These are phyloP conservation scores for Globodera rostochiensis DNA, from an alignment of 1,140 invertebrate genomes.

Conservation along the genomic window DNA sequence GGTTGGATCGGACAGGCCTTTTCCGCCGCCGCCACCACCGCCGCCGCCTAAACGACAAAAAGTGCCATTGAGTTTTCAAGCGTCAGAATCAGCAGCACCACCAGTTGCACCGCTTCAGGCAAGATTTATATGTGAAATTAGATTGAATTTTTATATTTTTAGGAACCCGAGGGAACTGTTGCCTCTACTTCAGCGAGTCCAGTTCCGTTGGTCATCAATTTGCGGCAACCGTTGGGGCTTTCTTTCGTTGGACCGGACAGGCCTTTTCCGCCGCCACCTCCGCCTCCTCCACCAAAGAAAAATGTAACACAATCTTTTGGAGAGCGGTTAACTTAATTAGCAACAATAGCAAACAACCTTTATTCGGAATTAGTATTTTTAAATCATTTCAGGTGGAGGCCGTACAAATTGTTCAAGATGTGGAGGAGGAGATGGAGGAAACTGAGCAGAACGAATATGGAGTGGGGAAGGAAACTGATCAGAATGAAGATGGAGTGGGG, in stretches of 20 bases:
- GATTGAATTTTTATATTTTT: background rate
- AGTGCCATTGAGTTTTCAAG: background rate
- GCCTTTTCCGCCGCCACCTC: conserved; percentile 19
- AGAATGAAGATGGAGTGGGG: background rate
- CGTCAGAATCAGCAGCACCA: too few relatives aligned
- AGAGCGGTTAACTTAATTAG: too few relatives aligned
- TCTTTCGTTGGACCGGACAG: conserved; percentile 24
- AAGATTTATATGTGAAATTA: too few relatives aligned
- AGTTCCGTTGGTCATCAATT: conserved; percentile 11
- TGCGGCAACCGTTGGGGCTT: conserved; percentile 7
- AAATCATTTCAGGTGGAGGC: too few relatives aligned
- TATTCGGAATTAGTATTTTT: too few relatives aligned
- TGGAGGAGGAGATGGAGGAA: background rate
- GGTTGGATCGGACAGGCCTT: conserved; percentile 19
- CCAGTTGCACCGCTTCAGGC: too few relatives aligned
- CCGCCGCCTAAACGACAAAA: conserved; percentile 7
- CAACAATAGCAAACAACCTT: too few relatives aligned
- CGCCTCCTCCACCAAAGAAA: background rate
- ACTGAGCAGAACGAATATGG: background rate
- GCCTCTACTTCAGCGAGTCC: too few relatives aligned
- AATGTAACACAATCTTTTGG: too few relatives aligned
- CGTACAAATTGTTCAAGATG: background rate
- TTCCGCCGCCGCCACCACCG: conserved; percentile 20
- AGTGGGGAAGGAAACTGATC: background rate
- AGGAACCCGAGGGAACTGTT: background rate